Evolutionary conservation across 1,140 invertebrate genomes (phyloP), one percentile per base, ranked within the genome.

Genomic region (Homalodisca vitripennis): DNA sequence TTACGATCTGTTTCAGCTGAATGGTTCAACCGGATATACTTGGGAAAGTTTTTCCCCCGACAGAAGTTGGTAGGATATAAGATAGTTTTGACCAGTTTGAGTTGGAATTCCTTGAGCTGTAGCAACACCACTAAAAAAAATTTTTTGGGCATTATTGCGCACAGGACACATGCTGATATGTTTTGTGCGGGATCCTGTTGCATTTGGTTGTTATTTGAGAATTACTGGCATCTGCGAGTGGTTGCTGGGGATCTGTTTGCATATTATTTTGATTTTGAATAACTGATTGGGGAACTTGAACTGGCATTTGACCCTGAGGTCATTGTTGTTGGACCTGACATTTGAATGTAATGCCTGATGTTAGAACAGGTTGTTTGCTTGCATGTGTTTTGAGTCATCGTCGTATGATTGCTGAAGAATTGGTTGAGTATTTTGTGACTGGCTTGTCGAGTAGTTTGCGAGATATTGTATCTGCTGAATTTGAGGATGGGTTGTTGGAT

Each of bases 61-160:
- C n/a, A n/a, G n/a, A n/a, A n/a, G n/a, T n/a, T n/a, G n/a, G n/a
- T n/a, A n/a, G n/a, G n/a, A n/a, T n/a, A n/a, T n/a, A n/a, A n/a
- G n/a, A n/a, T n/a, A n/a, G n/a, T n/a, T n/a, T n/a, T 73, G 72
- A 64, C 81, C 81, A 66, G 81, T 78, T 3, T 81, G 80, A 13
- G 69, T 57, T 48, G 68, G 70, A 0, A 64, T 60, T 12, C 14
- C 68, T 53, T 70, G n/a, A n/a, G n/a, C 41, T 26, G 14, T 26
- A 27, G 29, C n/a, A n/a, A n/a, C 68, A 64, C 70, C 46, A 34
- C 68, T 24, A 27, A 64, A 30, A 51, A 66, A 62, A 60, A 63
- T 68, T n/a, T 68, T 51, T 51, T 72, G 71, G 31, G 69, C 66
- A 29, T 60, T 46, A 31, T n/a, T n/a, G n/a, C n/a, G n/a, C n/a